Conservation (phyloP, 1,140 invertebrate genomes). For the Macrosteles quadrilineatus region DNA sequence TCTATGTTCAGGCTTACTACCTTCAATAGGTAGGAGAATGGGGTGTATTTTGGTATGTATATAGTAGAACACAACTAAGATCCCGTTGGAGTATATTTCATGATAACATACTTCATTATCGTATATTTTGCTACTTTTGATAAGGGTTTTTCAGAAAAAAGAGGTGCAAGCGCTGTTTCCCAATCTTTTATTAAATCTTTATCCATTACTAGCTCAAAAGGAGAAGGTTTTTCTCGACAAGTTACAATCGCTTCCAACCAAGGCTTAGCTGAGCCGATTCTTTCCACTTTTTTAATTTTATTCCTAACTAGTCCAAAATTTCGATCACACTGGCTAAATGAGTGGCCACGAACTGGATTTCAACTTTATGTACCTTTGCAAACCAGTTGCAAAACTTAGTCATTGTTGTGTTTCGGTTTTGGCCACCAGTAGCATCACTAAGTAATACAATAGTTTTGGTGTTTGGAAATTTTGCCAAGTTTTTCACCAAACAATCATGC, state of each 20-base stretch:
- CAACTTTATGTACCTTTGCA: conserved; percentile 22
- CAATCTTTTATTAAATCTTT: conserved; percentile 23
- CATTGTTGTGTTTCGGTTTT: conserved; percentile 30
- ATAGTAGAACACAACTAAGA: not conserved
- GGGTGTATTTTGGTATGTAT: conserved; percentile 15
- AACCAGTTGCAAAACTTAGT: conserved; percentile 30
- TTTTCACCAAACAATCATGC: not conserved
- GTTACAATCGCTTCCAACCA: conserved; percentile 27
- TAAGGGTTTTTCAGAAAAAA: conserved; percentile 1
- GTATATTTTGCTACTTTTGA: too few relatives aligned
- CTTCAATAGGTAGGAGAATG: conserved; percentile 5
- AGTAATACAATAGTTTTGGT: conserved; percentile 16
- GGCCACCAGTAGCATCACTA: conserved; percentile 15
- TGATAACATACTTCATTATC: too few relatives aligned
- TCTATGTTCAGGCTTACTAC: not conserved
- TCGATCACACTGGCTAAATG: conserved; percentile 37
- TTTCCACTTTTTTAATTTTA: conserved; percentile 30
- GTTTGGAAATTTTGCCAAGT: conserved; percentile 1
- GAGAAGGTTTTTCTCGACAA: conserved; percentile 22
- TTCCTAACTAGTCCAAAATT: conserved; percentile 38
- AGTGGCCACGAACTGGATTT: conserved; percentile 37
- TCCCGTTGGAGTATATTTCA: conserved; percentile 15
- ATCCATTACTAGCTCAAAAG: conserved; percentile 28
- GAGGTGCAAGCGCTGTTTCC: conserved; percentile 19
- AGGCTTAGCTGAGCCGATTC: conserved; percentile 29